A percentile compares a stretch with the other conserved stretches of the same genome.
phyloP scores from a whole-genome alignment of 2,113 vertebrate genomes.

The Prolemur simus region DNA sequence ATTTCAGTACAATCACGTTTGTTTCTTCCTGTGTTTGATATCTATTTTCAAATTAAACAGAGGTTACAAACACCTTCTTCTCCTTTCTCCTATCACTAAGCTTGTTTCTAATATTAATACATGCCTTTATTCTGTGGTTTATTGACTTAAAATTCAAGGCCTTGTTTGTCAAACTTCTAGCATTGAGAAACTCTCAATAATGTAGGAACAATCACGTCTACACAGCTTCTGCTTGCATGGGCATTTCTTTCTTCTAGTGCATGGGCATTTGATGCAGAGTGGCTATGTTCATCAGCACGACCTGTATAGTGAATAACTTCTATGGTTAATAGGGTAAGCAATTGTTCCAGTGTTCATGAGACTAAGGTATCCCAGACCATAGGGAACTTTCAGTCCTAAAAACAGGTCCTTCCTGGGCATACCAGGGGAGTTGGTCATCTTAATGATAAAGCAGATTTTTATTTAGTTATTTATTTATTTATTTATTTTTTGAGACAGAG shows the following conservation, averaged over 20 bases:
- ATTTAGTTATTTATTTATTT: neutral
- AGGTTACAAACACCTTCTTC: neutral
- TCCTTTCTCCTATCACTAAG: neutral
- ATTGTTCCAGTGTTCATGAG: neutral
- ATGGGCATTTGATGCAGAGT: neutral
- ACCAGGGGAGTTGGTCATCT: neutral
- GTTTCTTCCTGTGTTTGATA: constrained; percentile 2
- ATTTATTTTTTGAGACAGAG: no score
- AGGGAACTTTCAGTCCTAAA: neutral
- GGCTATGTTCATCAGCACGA: neutral
- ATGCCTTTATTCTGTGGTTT: neutral
- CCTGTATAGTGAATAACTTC: neutral
- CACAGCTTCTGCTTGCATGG: rapidly evolving
- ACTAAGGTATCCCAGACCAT: neutral
- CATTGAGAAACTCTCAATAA: neutral
- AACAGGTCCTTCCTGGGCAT: neutral
- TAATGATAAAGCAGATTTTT: constrained; percentile 7
- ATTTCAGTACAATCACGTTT: neutral
- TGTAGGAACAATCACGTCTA: neutral
- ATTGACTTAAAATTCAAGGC: constrained; percentile 13
- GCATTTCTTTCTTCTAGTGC: neutral
- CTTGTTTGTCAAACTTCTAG: neutral
- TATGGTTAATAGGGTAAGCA: neutral
- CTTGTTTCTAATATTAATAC: neutral
- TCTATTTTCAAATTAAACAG: constrained; percentile 23